phyloP scores from a whole-genome alignment of 2,888 invertebrate genomes.

The Agelastica alni region DNA sequence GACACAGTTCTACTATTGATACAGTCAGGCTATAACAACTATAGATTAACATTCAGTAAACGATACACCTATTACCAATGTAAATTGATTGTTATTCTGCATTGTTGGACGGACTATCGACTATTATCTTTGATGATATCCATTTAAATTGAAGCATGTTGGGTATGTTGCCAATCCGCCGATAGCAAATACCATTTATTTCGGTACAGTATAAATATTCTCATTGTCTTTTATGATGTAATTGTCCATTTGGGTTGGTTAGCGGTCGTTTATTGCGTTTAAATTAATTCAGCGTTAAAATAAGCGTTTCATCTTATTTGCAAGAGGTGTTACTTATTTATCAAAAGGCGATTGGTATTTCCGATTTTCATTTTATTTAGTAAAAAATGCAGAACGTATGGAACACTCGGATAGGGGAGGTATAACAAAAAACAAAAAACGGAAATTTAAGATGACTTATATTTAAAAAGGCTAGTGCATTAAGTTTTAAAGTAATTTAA shows the following conservation, averaged over 20 bases:
- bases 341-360: too few relatives aligned
- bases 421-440: too few relatives aligned
- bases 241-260: not conserved
- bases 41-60: constrained; percentile 56
- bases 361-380: too few relatives aligned
- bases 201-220: not conserved
- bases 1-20: constrained; percentile 54
- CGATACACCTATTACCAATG: constrained; percentile 55
- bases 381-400: too few relatives aligned
- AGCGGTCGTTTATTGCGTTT: not conserved
- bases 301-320: too few relatives aligned
- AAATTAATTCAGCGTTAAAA: too few relatives aligned
- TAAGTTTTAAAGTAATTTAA: too few relatives aligned
- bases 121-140: constrained; percentile 37
- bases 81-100: constrained; percentile 54
- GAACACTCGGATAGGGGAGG: too few relatives aligned
- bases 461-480: too few relatives aligned
- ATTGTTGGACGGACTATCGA: constrained; percentile 38
- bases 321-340: too few relatives aligned
- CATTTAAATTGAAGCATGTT: constrained; percentile 29
- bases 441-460: too few relatives aligned
- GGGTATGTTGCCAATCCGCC: constrained; percentile 17
- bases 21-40: constrained; percentile 54
- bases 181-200: constrained; percentile 12
- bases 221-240: not conserved